Evolutionary conservation across 2,797 vertebrate species (phyloP), one percentile per base, ranked within the genome.

Genomic region (Aplochiton taeniatus): DNA sequence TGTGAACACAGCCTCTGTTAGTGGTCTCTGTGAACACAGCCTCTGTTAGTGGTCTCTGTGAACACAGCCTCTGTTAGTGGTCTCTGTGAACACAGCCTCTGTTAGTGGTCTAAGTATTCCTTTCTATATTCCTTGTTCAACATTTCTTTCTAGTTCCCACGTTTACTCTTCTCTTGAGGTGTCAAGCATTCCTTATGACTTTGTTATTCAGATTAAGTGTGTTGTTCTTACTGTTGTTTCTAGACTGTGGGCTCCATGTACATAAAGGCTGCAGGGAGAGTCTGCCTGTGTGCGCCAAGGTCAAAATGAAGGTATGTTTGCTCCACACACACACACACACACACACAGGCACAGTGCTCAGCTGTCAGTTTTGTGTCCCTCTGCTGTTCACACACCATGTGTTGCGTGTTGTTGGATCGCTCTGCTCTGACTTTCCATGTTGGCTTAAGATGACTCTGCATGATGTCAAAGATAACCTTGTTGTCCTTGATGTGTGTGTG

Each of bases 251-350:
- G 63, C 85, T 88, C 56, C 85, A 95, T 50, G 93, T 96, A 65
- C 96, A 97, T 81, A 97, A 96, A 86, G 82, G 88, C 87, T 97
- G 96, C 79, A 91, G 91, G 86, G 96, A 97, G 74, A 92, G 66
- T 71, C 80, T 94, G 62, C 78, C 89, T 63, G 81, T 89, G 61
- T 97, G 96, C 81, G 83, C 91, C 60, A 96, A 94, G 76, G 89
- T 92, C 77, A 96, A 93, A 89, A 91, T 92, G 89, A 96, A 95
- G 93, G 96, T 96, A 91, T 6, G 70, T 70, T 42, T 66, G 1
- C 46, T 14, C 46, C 42, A n/a, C 17, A 57, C 20, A 17, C 50
- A 51, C 50, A 9, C 49, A 50, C 49, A 9, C 48, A 53, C 5
- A 42, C 61, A 43, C 9, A 56, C 54, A 7, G n/a, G n/a, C n/a